Conservation (phyloP, 2,113 vertebrate species). For the Mungos mungo region DNA sequence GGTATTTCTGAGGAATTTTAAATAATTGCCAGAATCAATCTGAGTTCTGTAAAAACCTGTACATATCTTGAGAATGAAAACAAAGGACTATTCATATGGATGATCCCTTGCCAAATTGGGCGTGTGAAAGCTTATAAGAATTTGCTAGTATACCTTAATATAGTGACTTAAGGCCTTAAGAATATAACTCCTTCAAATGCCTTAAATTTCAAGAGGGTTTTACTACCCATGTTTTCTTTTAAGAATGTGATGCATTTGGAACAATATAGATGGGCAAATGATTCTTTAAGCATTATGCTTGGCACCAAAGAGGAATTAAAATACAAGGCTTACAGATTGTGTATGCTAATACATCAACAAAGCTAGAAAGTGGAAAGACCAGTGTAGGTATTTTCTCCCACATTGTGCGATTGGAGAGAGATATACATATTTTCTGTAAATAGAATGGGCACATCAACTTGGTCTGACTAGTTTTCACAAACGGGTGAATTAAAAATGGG, state of each 20-base stretch:
- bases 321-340: conserved; percentile 69
- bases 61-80: conserved; percentile 80
- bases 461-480: conserved; percentile 32
- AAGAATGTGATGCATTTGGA: conserved; percentile 74
- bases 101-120: conserved; percentile 76
- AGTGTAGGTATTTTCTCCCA: conserved; percentile 55
- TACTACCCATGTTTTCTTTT: conserved; percentile 78
- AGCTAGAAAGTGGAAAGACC: conserved; percentile 50
- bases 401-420: neutral
- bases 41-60: conserved; percentile 80
- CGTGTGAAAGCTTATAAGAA: conserved; percentile 72
- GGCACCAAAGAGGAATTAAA: conserved; percentile 80
- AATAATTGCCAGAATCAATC: conserved; percentile 78
- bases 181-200: conserved; percentile 82
- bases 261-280: conserved; percentile 74
- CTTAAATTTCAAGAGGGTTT: conserved; percentile 83
- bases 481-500: conserved; percentile 22
- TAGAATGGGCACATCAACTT: neutral
- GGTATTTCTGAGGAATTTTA: conserved; percentile 83
- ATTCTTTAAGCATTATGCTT: conserved; percentile 74
- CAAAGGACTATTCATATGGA: conserved; percentile 78
- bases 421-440: conserved; percentile 51
- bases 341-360: conserved; percentile 57
- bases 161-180: conserved; percentile 81
- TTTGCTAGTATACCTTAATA: conserved; percentile 79